phyloP scores from a whole-genome alignment of 2,113 vertebrate species.

The Tauraco erythrolophus region DNA sequence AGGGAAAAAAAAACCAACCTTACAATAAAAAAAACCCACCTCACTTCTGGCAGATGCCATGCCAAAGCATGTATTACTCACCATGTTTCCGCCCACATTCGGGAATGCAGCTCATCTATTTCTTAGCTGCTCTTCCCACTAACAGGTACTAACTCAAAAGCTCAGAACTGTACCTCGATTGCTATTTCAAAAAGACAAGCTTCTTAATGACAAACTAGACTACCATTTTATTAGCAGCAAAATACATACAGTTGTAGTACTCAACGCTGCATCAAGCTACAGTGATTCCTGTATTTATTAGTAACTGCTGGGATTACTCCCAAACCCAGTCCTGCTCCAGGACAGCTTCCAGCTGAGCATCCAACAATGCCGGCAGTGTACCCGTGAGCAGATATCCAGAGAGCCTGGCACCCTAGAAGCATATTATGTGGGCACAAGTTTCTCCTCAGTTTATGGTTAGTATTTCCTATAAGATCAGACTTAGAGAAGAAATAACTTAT shows the following conservation, averaged over 20 bases:
- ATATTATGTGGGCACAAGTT: background rate
- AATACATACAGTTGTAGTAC: background rate
- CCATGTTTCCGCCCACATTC: background rate
- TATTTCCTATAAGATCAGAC: background rate
- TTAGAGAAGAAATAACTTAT: constrained; percentile 34
- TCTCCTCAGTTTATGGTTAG: background rate
- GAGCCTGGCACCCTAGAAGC: background rate
- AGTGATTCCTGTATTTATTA: background rate
- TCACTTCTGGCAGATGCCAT: background rate
- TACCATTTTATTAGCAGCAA: constrained; percentile 34
- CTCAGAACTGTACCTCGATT: background rate
- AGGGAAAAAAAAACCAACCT: too few species aligned
- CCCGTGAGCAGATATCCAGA: background rate
- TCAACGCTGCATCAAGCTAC: background rate
- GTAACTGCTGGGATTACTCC: background rate
- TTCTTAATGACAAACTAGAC: constrained; percentile 31
- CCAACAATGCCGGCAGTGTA: background rate
- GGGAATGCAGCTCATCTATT: background rate
- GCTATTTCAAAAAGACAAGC: constrained; percentile 39
- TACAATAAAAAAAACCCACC: background rate
- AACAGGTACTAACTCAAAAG: background rate
- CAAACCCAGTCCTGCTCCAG: background rate
- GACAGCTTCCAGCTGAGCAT: background rate
- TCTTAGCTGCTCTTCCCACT: constrained; percentile 50
- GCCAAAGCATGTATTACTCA: constrained; percentile 12